Evolutionary conservation across 2,888 invertebrate genomes (phyloP), one percentile per base, ranked within the genome.

Genomic region (Philhelius pedissequus): DNA sequence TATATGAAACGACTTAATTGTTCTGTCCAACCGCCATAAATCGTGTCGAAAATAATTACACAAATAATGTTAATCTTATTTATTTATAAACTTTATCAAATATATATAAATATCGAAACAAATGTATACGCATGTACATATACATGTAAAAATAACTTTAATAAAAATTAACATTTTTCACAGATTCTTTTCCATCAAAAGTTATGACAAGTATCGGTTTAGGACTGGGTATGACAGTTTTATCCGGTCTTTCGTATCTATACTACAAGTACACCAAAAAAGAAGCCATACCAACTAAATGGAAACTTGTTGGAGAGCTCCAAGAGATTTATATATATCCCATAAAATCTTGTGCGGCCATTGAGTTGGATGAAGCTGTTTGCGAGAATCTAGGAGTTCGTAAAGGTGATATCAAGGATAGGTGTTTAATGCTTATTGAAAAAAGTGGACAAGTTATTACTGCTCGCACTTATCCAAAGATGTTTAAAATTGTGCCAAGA

Each of bases 361-460:
- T 91, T 4, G 87, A 86, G 25, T 79, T 88, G n/a, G 86, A 87
- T 1, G 38, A 30, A 18, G 64, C 70, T 22, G 30, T 52, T n/a
- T 90, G 91, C 11, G 89, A 90, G 69, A 56, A 88, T 18, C 88
- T 91, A 4, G 90, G 91, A 30, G 45, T 90, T 7, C 88, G 88
- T 9, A 75, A 87, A 3, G 87, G 87, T n/a, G 87, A 86, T 22
- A 86, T 89, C 18, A 87, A 87, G 5, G 90, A 91, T 87, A 88
- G 91, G n/a, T 84, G 88, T 13, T 86, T 91, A n/a, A 91, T 91
- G 91, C 20, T 91, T 11, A 80, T 91, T 11, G 89, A 90, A 32
- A 79, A 87, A 13, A 86, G 88, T 13, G 87, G 89, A 68, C 87
- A 89, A 86, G 87, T 90, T 88, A 73, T 91, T 6, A 89, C 90